Conservation (phyloP, 2,888 invertebrate species). For the Tanytarsus gracilentus region DNA sequence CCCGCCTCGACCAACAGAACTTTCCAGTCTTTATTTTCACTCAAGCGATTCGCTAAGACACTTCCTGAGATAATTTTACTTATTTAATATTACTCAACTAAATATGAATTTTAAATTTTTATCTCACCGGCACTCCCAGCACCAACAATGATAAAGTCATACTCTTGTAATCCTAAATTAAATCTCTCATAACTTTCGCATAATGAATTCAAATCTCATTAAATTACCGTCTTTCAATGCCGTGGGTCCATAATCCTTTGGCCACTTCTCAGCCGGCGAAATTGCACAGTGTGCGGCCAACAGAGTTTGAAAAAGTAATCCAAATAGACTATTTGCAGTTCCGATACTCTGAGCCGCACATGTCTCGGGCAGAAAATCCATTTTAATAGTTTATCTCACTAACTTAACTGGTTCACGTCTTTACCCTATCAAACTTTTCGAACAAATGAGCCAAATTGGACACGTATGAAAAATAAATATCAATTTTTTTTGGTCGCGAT, state of each 20-base stretch:
- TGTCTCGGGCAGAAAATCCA: conserved; percentile 14
- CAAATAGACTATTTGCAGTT: conserved; percentile 22
- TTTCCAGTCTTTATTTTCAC: conserved; percentile 42
- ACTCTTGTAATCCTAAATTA: conserved; percentile 34
- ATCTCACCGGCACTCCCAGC: conserved; percentile 45
- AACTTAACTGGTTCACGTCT: too few species aligned
- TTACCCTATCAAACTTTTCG: background rate
- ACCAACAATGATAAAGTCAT: conserved; percentile 45
- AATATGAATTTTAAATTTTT: background rate
- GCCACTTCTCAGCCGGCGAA: conserved; percentile 24
- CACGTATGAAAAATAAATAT: conserved; percentile 1
- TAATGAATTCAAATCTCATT: background rate
- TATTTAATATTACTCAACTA: background rate
- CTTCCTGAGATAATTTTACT: conserved; percentile 32
- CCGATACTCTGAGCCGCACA: conserved; percentile 31
- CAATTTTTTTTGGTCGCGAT: too few species aligned
- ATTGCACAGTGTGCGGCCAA: conserved; percentile 26
- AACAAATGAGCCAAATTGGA: background rate
- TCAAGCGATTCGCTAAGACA: conserved; percentile 45
- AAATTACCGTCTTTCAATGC: conserved; percentile 28
- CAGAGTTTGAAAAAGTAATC: conserved; percentile 12
- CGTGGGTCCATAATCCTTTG: conserved; percentile 26
- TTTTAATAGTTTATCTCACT: too few species aligned
- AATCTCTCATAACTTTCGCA: background rate
- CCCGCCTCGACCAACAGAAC: conserved; percentile 47